A percentile compares a stretch with the other conserved stretches of the same genome.
Conservation (phyloP, 2,113 vertebrate species). For the Semicossyphus pulcher region DNA sequence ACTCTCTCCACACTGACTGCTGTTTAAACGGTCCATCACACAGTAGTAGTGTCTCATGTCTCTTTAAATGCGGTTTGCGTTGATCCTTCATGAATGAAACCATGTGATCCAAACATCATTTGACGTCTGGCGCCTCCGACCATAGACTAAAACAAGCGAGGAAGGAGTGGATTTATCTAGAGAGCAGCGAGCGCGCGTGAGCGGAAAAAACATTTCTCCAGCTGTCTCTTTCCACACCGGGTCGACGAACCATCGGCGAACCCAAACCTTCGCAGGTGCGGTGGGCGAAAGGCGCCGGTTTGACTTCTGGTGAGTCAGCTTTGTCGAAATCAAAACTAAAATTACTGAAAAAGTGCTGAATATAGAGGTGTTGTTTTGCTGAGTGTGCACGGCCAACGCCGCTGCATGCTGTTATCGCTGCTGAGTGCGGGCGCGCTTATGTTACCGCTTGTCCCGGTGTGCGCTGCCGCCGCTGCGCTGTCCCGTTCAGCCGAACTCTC, state of each 20-base stretch:
- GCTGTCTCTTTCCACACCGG: conserved; percentile 56
- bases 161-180: conserved; percentile 76
- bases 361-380: conserved; percentile 77
- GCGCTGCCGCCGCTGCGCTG: conserved; percentile 36
- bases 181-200: conserved; percentile 78
- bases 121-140: conserved; percentile 87
- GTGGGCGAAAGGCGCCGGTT: conserved; percentile 54
- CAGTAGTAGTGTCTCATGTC: conserved; percentile 67
- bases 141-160: conserved; percentile 77
- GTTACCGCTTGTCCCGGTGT: conserved; percentile 33
- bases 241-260: conserved; percentile 46
- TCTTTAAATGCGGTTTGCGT: conserved; percentile 84
- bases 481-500: conserved; percentile 26
- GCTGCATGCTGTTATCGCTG: conserved; percentile 22
- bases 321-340: conserved; percentile 19
- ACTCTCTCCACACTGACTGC: conserved; percentile 56
- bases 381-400: conserved; percentile 74
- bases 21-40: conserved; percentile 47
- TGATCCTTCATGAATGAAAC: conserved; percentile 94
- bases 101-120: conserved; percentile 96
- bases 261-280: conserved; percentile 29
- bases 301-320: conserved; percentile 79
- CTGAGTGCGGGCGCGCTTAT: conserved; percentile 11
- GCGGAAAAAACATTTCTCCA: conserved; percentile 70
- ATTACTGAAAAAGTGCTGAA: conserved; percentile 67